A percentile compares a stretch with the other conserved stretches of the same genome.
phyloP scores from a whole-genome alignment of 2,888 invertebrate genomes.

The Rambutsinella grinnellia region DNA sequence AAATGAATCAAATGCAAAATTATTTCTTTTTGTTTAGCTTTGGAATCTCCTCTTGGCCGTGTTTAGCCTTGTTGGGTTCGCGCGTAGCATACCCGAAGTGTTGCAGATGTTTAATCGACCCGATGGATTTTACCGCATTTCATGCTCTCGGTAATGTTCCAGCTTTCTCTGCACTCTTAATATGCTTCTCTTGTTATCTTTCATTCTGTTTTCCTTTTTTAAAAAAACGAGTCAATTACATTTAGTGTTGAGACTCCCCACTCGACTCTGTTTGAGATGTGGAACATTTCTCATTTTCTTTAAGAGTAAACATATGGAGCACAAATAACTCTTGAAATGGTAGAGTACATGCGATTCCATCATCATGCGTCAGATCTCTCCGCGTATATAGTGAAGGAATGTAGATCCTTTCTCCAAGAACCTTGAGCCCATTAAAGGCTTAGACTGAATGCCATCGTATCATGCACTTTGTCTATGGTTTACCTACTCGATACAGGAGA shows the following conservation, averaged over 20 bases:
- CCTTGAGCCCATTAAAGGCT: no score
- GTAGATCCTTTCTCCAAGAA: not conserved
- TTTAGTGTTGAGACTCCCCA: not conserved
- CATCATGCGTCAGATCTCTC: no score
- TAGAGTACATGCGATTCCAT: not conserved
- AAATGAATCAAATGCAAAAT: no score
- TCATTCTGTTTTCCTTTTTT: slow-evolving; percentile 2
- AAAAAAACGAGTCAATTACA: slow-evolving; percentile 1
- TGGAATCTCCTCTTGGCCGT: slow-evolving; percentile 95
- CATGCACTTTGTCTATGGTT: not conserved
- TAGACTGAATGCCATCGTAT: not conserved
- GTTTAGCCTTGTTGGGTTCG: slow-evolving; percentile 94
- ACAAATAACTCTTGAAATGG: not conserved
- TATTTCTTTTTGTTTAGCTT: no score
- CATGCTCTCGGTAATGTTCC: slow-evolving; percentile 83
- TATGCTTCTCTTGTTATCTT: not conserved
- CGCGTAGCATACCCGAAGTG: slow-evolving; percentile 93
- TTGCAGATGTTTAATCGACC: slow-evolving; percentile 84
- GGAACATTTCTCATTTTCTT: not conserved
- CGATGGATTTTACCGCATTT: slow-evolving; percentile 94
- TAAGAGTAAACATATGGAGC: not conserved
- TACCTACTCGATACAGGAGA: not conserved
- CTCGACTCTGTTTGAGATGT: not conserved
- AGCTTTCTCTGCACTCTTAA: slow-evolving; percentile 2
- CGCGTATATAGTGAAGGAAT: not conserved